Conservation (phyloP, 2,113 vertebrate species). For the Electrona antarctica region DNA sequence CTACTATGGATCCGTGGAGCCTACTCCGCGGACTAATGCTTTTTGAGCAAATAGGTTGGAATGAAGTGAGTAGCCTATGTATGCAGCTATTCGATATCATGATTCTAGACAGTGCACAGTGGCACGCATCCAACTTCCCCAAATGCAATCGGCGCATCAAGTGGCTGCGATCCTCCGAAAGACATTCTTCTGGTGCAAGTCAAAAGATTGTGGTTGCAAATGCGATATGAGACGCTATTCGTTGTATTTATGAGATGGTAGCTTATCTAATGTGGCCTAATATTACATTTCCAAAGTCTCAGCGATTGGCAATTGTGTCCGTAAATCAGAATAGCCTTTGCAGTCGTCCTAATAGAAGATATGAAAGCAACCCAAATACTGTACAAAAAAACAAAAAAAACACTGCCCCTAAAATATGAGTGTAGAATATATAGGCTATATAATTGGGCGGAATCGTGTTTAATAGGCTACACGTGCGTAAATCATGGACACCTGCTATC, state of each 20-base stretch:
- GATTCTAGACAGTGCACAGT: constrained; percentile 43
- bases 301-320: not conserved
- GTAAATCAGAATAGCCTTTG: no score
- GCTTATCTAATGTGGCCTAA: not conserved
- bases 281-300: not conserved
- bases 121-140: constrained; percentile 68
- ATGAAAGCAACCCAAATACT: not conserved
- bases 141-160: constrained; percentile 75
- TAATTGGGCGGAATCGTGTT: not conserved
- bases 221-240: constrained; percentile 9
- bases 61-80: constrained; percentile 16
- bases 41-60: not conserved
- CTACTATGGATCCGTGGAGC: no score
- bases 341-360: no score
- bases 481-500: not conserved
- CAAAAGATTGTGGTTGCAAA: constrained; percentile 5
- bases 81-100: constrained; percentile 24
- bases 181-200: constrained; percentile 14
- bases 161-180: constrained; percentile 66
- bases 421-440: not conserved
- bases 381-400: no score
- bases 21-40: not conserved
- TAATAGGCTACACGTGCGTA: no score
- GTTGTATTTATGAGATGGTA: constrained; percentile 22
- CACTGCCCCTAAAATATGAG: not conserved